A percentile compares a stretch with the other conserved stretches of the same genome.
Conservation (phyloP, 2,113 vertebrate genomes). For the Aspiorhynchus laticeps region DNA sequence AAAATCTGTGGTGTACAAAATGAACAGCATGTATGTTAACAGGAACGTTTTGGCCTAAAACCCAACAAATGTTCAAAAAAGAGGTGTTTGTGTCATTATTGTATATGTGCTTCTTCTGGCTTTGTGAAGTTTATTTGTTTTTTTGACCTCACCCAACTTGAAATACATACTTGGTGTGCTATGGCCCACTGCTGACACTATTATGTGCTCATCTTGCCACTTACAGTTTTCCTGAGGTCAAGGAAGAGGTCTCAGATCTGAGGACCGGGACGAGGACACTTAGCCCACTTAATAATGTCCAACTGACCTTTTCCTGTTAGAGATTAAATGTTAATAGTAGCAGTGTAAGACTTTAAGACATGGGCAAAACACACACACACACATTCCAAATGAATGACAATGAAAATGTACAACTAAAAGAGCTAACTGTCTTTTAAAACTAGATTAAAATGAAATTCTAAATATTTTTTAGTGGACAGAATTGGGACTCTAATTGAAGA, state of each 20-base stretch:
- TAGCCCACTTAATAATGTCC: background rate
- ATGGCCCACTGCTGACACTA: too few species aligned
- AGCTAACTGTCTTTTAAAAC: background rate
- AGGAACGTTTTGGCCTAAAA: slow-evolving; percentile 40
- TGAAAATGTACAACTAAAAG: too few species aligned
- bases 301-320: background rate
- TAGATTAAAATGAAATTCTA: background rate
- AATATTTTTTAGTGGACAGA: background rate
- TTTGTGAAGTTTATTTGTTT: background rate
- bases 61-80: slow-evolving; percentile 38
- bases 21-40: slow-evolving; percentile 58
- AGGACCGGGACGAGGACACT: background rate
- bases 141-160: background rate
- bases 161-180: background rate
- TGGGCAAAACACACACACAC: background rate
- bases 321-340: background rate
- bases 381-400: too few species aligned
- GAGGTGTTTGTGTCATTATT: slow-evolving; percentile 2
- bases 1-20: slow-evolving; percentile 59
- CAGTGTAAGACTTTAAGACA: background rate
- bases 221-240: slow-evolving; percentile 21
- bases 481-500: background rate
- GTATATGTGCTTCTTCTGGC: background rate
- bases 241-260: background rate
- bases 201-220: background rate